These are phyloP conservation scores for Elmis aenea DNA, from an alignment of 2,888 invertebrate genomes.

Conservation along the genomic window DNA sequence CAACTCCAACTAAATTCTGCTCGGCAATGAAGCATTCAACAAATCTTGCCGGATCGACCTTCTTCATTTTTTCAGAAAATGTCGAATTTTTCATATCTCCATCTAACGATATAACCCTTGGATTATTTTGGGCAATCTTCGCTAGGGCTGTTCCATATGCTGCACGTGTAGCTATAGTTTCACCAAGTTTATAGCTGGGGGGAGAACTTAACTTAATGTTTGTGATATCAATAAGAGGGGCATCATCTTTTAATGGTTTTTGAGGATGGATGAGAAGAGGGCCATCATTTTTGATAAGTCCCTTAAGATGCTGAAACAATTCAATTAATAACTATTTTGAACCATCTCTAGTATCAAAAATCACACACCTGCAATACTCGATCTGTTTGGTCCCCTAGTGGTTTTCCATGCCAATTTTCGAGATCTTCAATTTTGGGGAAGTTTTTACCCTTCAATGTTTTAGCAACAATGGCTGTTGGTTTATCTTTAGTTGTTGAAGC, in stretches of 20 bases:
- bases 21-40: constrained; percentile 99
- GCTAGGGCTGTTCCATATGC: constrained; percentile 94
- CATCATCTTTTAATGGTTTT: constrained; percentile 61
- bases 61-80: constrained; percentile 86
- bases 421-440: constrained; percentile 87
- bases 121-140: constrained; percentile 72
- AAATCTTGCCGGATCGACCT: constrained; percentile 67
- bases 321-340: neutral
- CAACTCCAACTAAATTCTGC: constrained; percentile 95
- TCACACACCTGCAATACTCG: constrained; percentile 54
- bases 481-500: constrained; percentile 68
- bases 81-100: constrained; percentile 99
- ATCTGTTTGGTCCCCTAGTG: constrained; percentile 78
- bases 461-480: constrained; percentile 91
- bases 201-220: constrained; percentile 70
- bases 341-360: neutral
- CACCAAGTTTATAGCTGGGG: constrained; percentile 76
- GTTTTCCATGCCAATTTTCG: constrained; percentile 98
- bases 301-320: constrained; percentile 55
- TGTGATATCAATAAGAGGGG: constrained; percentile 67
- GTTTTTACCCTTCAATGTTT: constrained; percentile 91
- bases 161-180: constrained; percentile 78
- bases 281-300: constrained; percentile 63
- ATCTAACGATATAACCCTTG: constrained; percentile 88
- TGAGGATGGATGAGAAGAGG: constrained; percentile 58